Evolutionary conservation across 1,140 invertebrate genomes (phyloP).

Genomic region (Brevipalpus yothersi): DNA sequence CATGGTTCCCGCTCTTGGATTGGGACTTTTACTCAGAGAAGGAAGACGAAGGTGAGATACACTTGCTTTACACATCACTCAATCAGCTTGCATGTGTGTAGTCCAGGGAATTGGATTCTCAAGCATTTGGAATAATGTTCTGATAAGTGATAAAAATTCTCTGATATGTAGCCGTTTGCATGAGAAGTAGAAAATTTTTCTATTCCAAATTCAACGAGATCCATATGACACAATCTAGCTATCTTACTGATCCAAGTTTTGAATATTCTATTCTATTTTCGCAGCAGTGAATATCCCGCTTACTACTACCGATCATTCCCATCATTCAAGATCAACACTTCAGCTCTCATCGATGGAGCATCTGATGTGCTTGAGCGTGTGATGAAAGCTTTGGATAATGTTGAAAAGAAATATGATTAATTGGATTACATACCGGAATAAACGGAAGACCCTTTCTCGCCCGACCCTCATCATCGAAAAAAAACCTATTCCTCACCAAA

Average conservation of each 20-base stretch:
- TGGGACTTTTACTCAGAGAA: background rate
- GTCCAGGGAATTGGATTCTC: too few species aligned
- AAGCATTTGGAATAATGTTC: too few species aligned
- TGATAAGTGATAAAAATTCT: too few species aligned
- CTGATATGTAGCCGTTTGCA: too few species aligned
- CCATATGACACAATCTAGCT: background rate
- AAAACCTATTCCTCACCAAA: too few species aligned
- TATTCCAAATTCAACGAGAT: background rate
- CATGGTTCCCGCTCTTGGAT: background rate
- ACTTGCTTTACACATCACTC: too few species aligned
- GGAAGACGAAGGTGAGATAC: background rate
- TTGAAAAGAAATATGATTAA: slow-evolving; percentile 14
- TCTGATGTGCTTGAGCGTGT: slow-evolving; percentile 12
- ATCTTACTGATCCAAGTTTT: background rate
- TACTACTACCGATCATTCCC: slow-evolving; percentile 7
- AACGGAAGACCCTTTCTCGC: too few species aligned
- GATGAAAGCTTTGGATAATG: slow-evolving; percentile 12
- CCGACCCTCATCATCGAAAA: too few species aligned
- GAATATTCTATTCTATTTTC: background rate
- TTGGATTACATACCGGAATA: background rate
- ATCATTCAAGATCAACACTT: slow-evolving; percentile 6
- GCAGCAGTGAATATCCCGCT: background rate
- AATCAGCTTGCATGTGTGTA: too few species aligned
- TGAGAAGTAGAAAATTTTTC: background rate
- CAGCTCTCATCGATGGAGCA: slow-evolving; percentile 11